These are phyloP conservation scores for Brachylomia viminalis DNA, from an alignment of 2,888 invertebrate species.

Conservation along the genomic window DNA sequence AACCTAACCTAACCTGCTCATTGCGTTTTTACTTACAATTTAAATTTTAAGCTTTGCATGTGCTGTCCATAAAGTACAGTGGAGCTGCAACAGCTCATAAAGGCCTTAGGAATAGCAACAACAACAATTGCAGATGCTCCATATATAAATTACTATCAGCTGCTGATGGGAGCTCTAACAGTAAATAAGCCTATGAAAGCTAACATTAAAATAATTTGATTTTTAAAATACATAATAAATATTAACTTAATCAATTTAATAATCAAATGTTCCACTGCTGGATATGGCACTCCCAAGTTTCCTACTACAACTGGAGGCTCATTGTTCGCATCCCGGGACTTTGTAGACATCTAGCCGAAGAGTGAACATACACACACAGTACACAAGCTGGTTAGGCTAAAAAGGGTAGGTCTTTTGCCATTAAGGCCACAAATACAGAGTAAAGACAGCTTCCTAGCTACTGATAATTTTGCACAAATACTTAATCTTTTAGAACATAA, in stretches of 20 bases:
- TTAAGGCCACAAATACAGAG: too few relatives aligned
- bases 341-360: not conserved
- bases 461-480: not conserved
- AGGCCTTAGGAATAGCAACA: not conserved
- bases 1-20: too few relatives aligned
- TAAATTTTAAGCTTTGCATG: too few relatives aligned
- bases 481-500: not conserved
- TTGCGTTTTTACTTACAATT: too few relatives aligned
- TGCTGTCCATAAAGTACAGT: too few relatives aligned
- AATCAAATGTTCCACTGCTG: not conserved
- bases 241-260: not conserved
- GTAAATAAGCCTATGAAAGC: not conserved
- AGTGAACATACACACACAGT: not conserved
- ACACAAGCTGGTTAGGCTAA: not conserved
- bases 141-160: not conserved
- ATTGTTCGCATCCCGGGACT: not conserved
- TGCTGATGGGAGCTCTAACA: not conserved
- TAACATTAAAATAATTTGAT: not conserved
- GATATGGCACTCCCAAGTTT: not conserved
- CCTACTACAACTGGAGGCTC: not conserved
- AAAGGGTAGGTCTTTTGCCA: not conserved
- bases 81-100: not conserved
- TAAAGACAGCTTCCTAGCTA: not conserved
- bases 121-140: not conserved
- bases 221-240: not conserved